A percentile compares a stretch with the other conserved stretches of the same genome.
phyloP scores from a whole-genome alignment of 2,888 invertebrate genomes.

The Erebia epiphron region DNA sequence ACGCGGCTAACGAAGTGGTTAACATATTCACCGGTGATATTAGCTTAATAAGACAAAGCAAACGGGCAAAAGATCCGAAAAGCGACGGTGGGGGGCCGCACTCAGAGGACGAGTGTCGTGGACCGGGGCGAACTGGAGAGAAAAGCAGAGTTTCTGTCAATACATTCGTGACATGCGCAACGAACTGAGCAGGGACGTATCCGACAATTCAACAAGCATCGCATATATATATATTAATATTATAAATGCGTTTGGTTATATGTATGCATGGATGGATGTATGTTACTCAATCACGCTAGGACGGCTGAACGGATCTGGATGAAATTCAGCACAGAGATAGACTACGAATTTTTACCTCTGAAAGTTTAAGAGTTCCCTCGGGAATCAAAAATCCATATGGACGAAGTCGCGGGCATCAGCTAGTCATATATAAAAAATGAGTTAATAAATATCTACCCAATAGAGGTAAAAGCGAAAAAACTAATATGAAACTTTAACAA shows the following conservation, averaged over 20 bases:
- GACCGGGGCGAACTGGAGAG: constrained; percentile 52
- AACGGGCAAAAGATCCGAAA: constrained; percentile 12
- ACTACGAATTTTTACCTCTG: too few relatives aligned
- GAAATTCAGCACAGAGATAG: too few relatives aligned
- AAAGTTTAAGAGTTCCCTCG: too few relatives aligned
- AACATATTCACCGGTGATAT: constrained; percentile 55
- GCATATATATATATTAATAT: not conserved
- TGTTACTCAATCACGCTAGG: too few relatives aligned
- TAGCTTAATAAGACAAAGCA: constrained; percentile 45
- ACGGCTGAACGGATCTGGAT: too few relatives aligned
- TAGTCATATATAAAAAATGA: too few relatives aligned
- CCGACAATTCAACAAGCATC: not conserved
- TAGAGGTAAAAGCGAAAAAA: too few relatives aligned
- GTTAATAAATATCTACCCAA: too few relatives aligned
- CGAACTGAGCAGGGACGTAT: constrained; percentile 63
- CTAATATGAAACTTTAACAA: too few relatives aligned
- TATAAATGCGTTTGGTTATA: not conserved
- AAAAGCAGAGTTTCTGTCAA: constrained; percentile 65
- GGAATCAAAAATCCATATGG: too few relatives aligned
- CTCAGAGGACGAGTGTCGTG: constrained; percentile 68
- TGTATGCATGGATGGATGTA: too few relatives aligned
- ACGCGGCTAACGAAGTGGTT: constrained; percentile 68
- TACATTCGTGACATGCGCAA: constrained; percentile 81
- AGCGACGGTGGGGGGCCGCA: constrained; percentile 58
- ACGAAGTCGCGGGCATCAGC: too few relatives aligned